Evolutionary conservation across 92 coral and sea anemone genomes (phyloP).

Genomic region (Porites rus): DNA sequence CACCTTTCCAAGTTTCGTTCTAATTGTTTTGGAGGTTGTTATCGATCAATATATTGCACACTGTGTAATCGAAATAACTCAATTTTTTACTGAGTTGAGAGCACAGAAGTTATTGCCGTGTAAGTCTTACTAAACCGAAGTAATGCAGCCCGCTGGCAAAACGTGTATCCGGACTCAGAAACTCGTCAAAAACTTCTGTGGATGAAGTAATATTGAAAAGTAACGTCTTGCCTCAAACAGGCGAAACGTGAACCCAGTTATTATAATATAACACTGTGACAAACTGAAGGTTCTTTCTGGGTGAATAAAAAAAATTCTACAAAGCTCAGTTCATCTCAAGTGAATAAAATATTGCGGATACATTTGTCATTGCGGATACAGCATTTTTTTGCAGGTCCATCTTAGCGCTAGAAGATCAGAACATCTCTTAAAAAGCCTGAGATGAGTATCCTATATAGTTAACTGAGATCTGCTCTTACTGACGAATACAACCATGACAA

Average conservation of each 20-base stretch:
- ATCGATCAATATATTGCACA: not conserved
- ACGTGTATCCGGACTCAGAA: not conserved
- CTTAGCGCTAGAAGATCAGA: not conserved
- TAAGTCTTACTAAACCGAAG: not conserved
- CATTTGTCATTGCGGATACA: not conserved
- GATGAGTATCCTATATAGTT: too few relatives aligned
- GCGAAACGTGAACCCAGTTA: constrained; percentile 7
- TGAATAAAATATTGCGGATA: not conserved
- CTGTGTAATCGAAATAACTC: not conserved
- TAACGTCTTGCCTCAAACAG: not conserved
- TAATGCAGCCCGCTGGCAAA: not conserved
- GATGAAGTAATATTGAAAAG: not conserved
- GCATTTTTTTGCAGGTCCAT: not conserved
- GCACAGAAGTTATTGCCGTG: not conserved
- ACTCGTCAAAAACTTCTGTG: constrained; percentile 30
- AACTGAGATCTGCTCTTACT: too few relatives aligned
- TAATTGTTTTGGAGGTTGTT: not conserved
- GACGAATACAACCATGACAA: too few relatives aligned
- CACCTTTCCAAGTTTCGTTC: too few relatives aligned
- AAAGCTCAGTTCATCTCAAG: not conserved
- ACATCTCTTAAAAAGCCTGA: too few relatives aligned
- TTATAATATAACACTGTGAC: not conserved
- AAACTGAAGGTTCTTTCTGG: constrained; percentile 3
- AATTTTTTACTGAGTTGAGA: not conserved
- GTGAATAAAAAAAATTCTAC: constrained; percentile 22